phyloP scores from a whole-genome alignment of 2,113 vertebrate genomes.

The Atrichornis clamosus region DNA sequence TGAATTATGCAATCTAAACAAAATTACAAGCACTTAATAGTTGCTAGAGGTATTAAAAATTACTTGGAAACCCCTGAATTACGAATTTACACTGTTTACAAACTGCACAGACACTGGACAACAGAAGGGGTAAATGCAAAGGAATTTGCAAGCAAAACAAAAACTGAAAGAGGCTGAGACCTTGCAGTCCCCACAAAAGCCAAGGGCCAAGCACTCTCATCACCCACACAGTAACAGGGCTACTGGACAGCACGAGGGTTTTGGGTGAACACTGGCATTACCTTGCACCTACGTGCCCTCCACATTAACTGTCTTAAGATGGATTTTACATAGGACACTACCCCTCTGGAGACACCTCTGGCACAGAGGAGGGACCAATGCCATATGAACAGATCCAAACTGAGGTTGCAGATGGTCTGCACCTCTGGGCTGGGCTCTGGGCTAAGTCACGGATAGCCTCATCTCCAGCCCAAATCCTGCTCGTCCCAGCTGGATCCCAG shows the following conservation, averaged over 20 bases:
- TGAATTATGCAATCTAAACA: neutral
- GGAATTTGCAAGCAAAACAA: neutral
- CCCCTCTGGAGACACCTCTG: neutral
- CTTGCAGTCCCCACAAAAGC: neutral
- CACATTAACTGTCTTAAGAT: neutral
- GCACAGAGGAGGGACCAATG: rapidly evolving
- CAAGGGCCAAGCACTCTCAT: neutral
- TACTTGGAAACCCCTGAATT: neutral
- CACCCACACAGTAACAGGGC: neutral
- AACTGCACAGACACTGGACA: neutral
- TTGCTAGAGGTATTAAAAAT: neutral
- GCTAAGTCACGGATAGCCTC: rapidly evolving
- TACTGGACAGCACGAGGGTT: rapidly evolving
- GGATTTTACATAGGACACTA: neutral
- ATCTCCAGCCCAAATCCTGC: neutral
- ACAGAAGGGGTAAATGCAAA: neutral
- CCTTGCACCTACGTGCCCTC: neutral
- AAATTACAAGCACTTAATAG: neutral
- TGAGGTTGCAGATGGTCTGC: neutral
- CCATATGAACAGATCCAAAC: rapidly evolving
- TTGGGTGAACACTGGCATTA: neutral
- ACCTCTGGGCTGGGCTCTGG: neutral
- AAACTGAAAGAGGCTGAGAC: neutral
- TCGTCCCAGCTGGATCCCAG: neutral
- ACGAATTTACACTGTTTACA: neutral